A percentile compares a stretch with the other conserved stretches of the same genome.
phyloP scores from a whole-genome alignment of 2,888 invertebrate genomes.

The Cyaniris semiargus region DNA sequence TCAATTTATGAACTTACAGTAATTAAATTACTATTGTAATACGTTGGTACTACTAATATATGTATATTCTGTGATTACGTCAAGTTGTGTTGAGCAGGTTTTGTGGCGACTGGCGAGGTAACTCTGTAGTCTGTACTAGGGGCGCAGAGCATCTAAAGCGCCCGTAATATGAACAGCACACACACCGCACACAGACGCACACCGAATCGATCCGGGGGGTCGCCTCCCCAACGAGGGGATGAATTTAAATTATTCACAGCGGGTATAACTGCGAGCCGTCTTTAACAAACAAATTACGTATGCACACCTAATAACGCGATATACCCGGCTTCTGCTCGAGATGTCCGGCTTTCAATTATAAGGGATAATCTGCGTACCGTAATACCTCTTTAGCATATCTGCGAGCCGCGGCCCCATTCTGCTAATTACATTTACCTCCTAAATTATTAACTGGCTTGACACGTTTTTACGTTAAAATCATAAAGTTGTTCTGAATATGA shows the following conservation, averaged over 20 bases:
- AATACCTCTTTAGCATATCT: conserved; percentile 45
- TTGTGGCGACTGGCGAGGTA: conserved; percentile 67
- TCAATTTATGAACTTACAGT: not conserved
- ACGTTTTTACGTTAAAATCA: not conserved
- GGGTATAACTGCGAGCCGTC: conserved; percentile 78
- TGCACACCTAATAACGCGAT: conserved; percentile 77
- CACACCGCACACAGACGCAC: conserved; percentile 51
- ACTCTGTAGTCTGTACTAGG: conserved; percentile 53
- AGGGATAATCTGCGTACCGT: conserved; percentile 64
- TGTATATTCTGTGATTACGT: too few relatives aligned
- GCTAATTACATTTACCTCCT: conserved; percentile 40
- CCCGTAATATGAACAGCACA: conserved; percentile 52
- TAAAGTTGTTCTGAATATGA: not conserved
- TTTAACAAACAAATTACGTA: conserved; percentile 80
- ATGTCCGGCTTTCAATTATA: conserved; percentile 74
- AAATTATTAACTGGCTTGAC: conserved; percentile 32
- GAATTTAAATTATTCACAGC: conserved; percentile 80
- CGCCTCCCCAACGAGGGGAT: conserved; percentile 68
- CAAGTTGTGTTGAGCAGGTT: conserved; percentile 50
- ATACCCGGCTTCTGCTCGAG: conserved; percentile 66
- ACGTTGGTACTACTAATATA: too few relatives aligned
- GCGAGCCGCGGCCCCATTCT: conserved; percentile 46
- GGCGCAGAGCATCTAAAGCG: conserved; percentile 62
- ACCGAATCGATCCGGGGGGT: conserved; percentile 66
- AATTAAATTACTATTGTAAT: not conserved